Evolutionary conservation across 2,113 vertebrate genomes (phyloP).

Genomic region (Orcinus orca): DNA sequence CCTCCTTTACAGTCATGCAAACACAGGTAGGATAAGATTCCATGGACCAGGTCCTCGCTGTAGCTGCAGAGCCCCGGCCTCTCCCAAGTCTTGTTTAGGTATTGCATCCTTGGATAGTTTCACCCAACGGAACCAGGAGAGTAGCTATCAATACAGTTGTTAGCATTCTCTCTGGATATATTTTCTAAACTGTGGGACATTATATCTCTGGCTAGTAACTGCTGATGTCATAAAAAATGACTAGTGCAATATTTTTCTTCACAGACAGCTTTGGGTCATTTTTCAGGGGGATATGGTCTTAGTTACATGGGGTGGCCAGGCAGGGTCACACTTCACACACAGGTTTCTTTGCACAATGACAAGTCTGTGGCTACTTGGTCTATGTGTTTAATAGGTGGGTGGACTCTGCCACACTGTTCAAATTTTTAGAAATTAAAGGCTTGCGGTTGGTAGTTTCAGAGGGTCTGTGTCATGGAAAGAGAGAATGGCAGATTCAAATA

Average conservation of each 20-base stretch:
- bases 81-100: not conserved
- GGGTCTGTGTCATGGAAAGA: conserved; percentile 60
- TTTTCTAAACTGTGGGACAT: not conserved
- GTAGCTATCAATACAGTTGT: not conserved
- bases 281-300: not conserved
- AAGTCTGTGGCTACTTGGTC: conserved; percentile 56
- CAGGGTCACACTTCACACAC: conserved; percentile 28
- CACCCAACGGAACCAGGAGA: not conserved
- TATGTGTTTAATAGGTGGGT: conserved; percentile 60
- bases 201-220: not conserved
- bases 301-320: not conserved
- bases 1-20: not conserved
- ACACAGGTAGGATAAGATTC: rapidly evolving
- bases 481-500: conserved; percentile 46
- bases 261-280: not conserved
- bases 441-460: conserved; percentile 37
- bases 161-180: not conserved
- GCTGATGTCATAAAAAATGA: conserved; percentile 4
- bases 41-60: rapidly evolving
- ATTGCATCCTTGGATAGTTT: not conserved
- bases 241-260: not conserved
- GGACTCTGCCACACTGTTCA: conserved; percentile 19
- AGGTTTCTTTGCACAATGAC: not conserved
- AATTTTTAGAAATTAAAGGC: conserved; percentile 68
- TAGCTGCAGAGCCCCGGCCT: too few relatives aligned